These are phyloP conservation scores for Cyanoderma ruficeps DNA, from an alignment of 2,113 vertebrate genomes.

Conservation along the genomic window DNA sequence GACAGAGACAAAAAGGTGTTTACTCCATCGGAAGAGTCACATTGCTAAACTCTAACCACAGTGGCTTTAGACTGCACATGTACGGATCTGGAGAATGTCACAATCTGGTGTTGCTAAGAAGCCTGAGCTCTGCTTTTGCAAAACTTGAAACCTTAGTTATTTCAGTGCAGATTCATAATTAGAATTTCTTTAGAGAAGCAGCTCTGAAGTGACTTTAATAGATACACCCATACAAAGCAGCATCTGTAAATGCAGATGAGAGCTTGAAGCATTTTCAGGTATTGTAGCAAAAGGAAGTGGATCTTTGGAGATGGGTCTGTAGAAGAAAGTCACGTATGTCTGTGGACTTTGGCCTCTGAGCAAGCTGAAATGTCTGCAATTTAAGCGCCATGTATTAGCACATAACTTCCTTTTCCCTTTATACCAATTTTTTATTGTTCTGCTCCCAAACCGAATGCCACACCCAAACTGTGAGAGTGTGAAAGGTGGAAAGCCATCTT, in stretches of 20 bases:
- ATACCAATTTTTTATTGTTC: neutral
- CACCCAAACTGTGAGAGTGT: neutral
- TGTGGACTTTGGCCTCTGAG: neutral
- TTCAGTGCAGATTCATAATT: neutral
- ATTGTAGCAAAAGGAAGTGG: neutral
- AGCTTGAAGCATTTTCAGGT: neutral
- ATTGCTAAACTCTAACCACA: conserved; percentile 59
- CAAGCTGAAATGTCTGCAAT: neutral
- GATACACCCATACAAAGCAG: neutral
- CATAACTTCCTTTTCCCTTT: neutral
- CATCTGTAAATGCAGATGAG: neutral
- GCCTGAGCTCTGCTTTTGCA: conserved; percentile 25
- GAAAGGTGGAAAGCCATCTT: neutral
- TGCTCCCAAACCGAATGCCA: neutral
- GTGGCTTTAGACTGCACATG: conserved; percentile 11
- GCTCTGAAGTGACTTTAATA: neutral
- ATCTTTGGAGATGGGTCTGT: neutral
- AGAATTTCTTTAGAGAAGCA: neutral
- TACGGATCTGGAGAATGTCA: conserved; percentile 42
- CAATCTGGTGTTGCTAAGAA: conserved; percentile 32
- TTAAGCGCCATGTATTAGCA: neutral
- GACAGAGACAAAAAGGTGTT: conserved; percentile 44
- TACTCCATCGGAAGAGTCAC: conserved; percentile 12
- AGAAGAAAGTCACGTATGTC: neutral
- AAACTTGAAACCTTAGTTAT: neutral